Base-by-base conservation (phyloP, 2,113 vertebrate species). In the Nanorana parkeri region DNA sequence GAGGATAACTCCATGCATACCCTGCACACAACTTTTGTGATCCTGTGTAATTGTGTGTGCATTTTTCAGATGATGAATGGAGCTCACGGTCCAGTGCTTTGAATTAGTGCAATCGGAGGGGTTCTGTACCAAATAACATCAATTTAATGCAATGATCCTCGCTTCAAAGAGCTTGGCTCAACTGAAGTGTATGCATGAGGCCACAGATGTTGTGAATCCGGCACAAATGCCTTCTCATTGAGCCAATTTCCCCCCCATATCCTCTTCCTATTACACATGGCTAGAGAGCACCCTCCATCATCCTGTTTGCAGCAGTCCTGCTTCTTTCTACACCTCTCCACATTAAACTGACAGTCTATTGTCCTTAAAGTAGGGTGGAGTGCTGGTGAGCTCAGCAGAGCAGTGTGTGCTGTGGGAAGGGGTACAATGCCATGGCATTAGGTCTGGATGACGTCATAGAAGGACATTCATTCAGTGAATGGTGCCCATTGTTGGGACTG, bases 131-230 rank as follows among this genome's bases (percentile, higher is more conserved):
- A 83, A 82, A 76, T 83, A 83, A 83, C 72, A 60, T 83, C 80
- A 76, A 68, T 76, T 75, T 83, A 83, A 83, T 83, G 80, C 72
- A 83, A 83, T 83, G 73, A 76, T 83, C 71, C 72, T 67, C 73
- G 72, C 80, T 75, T 82, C 69, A 82, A 82, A 82, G 80, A 82
- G 80, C 80, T 75, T 32, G 80, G 71, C 80, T 83, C 71, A 55
- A 58, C 80, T 76, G 58, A 68, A 83, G 71, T 83, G 80, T 76
- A 83, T 83, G 80, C 32, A n/a, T 47, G 72, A 75, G 80, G 63
- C 72, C 80, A 58, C 80, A 83, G 80, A 83, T 83, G 80, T 66
- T 60, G 47, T 51, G 73, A 47, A 67, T 75, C 80, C 29, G 55
- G 17, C 36, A 76, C 41, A 74, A 67, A 74, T 76, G 72, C 26